Base-by-base conservation (phyloP, 2,113 vertebrate genomes). In the Mionectes macconnelli region DNA sequence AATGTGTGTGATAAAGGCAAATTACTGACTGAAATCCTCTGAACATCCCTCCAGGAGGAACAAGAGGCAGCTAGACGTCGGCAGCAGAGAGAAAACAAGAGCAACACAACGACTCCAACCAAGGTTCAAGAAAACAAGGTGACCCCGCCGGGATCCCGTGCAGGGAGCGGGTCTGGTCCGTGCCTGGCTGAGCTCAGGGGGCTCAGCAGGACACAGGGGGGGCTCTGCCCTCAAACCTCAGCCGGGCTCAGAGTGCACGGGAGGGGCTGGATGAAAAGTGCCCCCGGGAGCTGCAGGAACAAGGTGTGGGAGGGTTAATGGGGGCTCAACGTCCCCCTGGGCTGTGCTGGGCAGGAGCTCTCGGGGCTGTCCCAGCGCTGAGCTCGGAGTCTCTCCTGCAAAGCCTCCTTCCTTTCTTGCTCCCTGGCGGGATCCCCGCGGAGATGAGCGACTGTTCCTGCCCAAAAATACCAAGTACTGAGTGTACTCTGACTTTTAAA, bases 41-140 rank as follows among this genome's bases (percentile, higher is more conserved):
- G 1, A 20, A 17, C 25, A 22, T 0, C 11, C 23, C 24, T 81
- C 22, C 84, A 99, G 99, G 99, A 99, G 98, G 99, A 99, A 96
- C 99, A 99, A 97, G 99, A 99, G 98, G 99, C 98, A 96, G 99
- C 99, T 96, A 98, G 99, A 89, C 98, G 99, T 67, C 98, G 99
- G 89, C 99, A 98, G 57, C 99, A 99, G 95, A 98, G 99, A 84
- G 99, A 99, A 76, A 99, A 90, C 85, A 99, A 99, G 97, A 99
- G 99, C 95, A 99, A 98, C 97, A 99, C 98, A 27, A 99, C 99
- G 79, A 99, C 99, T 3, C 99, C 99, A 12, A 99, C 99, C 6
- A 99, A 99, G 98, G 97, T 97, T 72, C 98, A 98, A 33, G 99
- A 99, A 91, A 98, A 92, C 93, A 99, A 99, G 98, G 99, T 98